Conservation (phyloP, 1,140 invertebrate species). For the Drosophila ohnishii region DNA sequence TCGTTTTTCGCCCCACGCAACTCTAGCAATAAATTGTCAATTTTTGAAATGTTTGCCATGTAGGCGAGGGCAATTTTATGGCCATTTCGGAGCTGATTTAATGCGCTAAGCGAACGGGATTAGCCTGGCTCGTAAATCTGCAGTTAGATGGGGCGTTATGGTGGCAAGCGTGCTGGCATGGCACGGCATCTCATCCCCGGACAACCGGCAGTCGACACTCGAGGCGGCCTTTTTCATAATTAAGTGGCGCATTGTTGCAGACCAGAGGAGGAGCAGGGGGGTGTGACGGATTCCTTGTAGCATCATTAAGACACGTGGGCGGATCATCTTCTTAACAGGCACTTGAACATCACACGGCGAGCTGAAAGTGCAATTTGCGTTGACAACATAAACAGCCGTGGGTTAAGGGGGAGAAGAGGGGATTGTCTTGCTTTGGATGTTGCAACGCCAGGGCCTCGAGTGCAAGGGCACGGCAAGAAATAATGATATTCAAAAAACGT, state of each 20-base stretch:
- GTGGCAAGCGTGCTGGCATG: slow-evolving; percentile 21
- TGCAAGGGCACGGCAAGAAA: slow-evolving; percentile 14
- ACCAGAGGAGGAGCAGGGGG: background rate
- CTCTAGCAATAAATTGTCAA: slow-evolving; percentile 71
- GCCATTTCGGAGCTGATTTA: slow-evolving; percentile 75
- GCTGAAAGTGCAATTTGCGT: slow-evolving; percentile 74
- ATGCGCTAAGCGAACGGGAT: slow-evolving; percentile 70
- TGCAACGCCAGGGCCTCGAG: slow-evolving; percentile 28
- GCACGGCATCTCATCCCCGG: slow-evolving; percentile 3
- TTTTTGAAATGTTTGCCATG: slow-evolving; percentile 71
- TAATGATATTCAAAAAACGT: too few species aligned
- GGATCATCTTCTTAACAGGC: slow-evolving; percentile 70
- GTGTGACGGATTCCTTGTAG: slow-evolving; percentile 39
- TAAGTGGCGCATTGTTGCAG: slow-evolving; percentile 67
- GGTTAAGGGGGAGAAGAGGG: background rate
- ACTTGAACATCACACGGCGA: slow-evolving; percentile 77
- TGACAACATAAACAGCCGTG: slow-evolving; percentile 55
- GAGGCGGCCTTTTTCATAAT: slow-evolving; percentile 73
- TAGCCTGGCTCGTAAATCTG: slow-evolving; percentile 64
- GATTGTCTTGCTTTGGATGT: slow-evolving; percentile 9
- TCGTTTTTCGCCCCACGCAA: background rate
- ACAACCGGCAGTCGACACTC: slow-evolving; percentile 34
- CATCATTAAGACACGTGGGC: slow-evolving; percentile 75
- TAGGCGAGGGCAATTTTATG: slow-evolving; percentile 65
- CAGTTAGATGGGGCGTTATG: slow-evolving; percentile 52